phyloP scores from a whole-genome alignment of 1,140 invertebrate genomes.

The Sipha flava region DNA sequence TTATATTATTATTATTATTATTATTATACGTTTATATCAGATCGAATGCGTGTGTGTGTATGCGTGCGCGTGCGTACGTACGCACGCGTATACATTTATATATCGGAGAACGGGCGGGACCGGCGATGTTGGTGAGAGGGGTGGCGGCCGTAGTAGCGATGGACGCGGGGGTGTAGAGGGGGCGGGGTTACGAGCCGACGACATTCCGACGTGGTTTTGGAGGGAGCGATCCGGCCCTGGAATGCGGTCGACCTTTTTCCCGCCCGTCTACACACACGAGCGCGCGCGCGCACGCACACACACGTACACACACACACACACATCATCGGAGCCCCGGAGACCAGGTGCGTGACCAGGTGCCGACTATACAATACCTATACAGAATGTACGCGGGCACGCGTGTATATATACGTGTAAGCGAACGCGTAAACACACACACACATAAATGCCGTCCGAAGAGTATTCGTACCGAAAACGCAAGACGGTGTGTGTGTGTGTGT shows the following conservation, averaged over 20 bases:
- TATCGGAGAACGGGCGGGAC: background rate
- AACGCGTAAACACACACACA: too few species aligned
- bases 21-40: background rate
- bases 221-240: conserved; percentile 26
- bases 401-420: background rate
- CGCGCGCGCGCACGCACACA: background rate
- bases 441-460: background rate
- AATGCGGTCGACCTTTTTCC: conserved; percentile 33
- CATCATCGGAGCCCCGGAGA: conserved; percentile 1
- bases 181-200: conserved; percentile 28
- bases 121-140: background rate
- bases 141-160: background rate
- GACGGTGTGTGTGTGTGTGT: background rate
- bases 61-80: background rate
- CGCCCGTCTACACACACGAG: background rate
- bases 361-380: conserved; percentile 8
- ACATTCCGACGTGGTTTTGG: conserved; percentile 17
- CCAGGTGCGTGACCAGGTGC: conserved; percentile 30
- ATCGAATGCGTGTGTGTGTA: background rate
- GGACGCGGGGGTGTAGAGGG: background rate
- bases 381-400: background rate
- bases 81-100: too few species aligned
- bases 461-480: background rate
- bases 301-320: background rate
- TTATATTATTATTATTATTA: background rate